A percentile compares a stretch with the other conserved stretches of the same genome.
Evolutionary conservation across 1,140 invertebrate genomes (phyloP).

Genomic region (Drosophila nikananu): DNA sequence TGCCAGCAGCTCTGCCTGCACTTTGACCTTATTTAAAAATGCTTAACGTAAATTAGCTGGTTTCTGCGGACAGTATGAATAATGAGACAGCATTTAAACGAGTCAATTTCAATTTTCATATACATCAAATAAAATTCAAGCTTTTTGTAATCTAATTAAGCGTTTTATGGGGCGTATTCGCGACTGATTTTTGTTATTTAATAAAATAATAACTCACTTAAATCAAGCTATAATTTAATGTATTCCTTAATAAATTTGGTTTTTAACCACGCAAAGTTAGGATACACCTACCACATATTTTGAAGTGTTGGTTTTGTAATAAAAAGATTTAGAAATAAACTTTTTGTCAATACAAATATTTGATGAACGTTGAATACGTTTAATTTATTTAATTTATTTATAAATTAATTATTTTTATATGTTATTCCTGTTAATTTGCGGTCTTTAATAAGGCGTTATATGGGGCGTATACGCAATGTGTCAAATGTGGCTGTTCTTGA

Average conservation of each 20-base stretch:
- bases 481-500: neutral
- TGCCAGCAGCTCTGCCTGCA: slow-evolving; percentile 18
- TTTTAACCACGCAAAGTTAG: too few relatives aligned
- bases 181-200: neutral
- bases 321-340: too few relatives aligned
- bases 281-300: too few relatives aligned
- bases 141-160: slow-evolving; percentile 57
- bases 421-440: too few relatives aligned
- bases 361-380: too few relatives aligned
- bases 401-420: too few relatives aligned
- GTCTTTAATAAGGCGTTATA: too few relatives aligned
- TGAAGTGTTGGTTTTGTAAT: too few relatives aligned
- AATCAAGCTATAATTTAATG: too few relatives aligned
- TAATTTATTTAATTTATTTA: too few relatives aligned
- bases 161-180: slow-evolving; percentile 73
- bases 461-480: slow-evolving; percentile 44
- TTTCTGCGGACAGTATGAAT: slow-evolving; percentile 76
- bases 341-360: too few relatives aligned
- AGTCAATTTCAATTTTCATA: slow-evolving; percentile 77
- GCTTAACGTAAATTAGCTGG: slow-evolving; percentile 82
- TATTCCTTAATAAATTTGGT: too few relatives aligned
- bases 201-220: neutral
- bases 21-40: slow-evolving; percentile 81
- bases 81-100: slow-evolving; percentile 74
- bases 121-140: slow-evolving; percentile 23